Evolutionary conservation across 2,888 invertebrate species (phyloP).

Genomic region (Ophion costatus): DNA sequence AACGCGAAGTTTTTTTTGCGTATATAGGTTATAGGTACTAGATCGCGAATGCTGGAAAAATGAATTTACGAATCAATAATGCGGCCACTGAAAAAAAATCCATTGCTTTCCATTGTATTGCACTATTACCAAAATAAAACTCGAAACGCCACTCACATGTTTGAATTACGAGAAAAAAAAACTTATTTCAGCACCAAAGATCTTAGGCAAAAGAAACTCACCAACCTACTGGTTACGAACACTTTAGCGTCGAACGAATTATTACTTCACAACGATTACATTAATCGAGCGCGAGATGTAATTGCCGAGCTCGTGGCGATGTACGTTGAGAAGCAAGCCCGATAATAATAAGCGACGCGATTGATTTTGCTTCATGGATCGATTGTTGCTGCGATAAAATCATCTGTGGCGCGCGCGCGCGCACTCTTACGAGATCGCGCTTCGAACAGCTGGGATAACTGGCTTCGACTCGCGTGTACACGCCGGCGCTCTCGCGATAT

Average conservation of each 20-base stretch:
- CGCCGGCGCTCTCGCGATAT: neutral
- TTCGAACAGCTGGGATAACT: neutral
- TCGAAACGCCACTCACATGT: too few species aligned
- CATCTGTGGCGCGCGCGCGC: neutral
- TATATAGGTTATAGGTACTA: too few species aligned
- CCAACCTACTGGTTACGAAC: neutral
- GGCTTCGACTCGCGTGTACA: neutral
- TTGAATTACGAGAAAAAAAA: too few species aligned
- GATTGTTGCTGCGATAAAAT: slow-evolving; percentile 24
- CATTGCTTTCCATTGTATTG: too few species aligned
- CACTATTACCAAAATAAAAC: too few species aligned
- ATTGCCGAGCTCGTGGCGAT: neutral
- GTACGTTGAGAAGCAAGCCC: neutral
- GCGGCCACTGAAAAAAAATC: too few species aligned
- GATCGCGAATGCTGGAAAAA: too few species aligned
- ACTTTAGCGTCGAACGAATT: neutral
- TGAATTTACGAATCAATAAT: too few species aligned
- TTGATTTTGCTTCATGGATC: slow-evolving; percentile 13
- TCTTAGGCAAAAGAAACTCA: neutral
- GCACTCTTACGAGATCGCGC: neutral
- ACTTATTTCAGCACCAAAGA: too few species aligned
- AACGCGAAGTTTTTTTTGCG: too few species aligned
- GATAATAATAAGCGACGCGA: neutral
- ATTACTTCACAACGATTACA: neutral
- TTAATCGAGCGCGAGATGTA: neutral